phyloP scores from a whole-genome alignment of 2,888 invertebrate genomes.

The Drosophila cognata region DNA sequence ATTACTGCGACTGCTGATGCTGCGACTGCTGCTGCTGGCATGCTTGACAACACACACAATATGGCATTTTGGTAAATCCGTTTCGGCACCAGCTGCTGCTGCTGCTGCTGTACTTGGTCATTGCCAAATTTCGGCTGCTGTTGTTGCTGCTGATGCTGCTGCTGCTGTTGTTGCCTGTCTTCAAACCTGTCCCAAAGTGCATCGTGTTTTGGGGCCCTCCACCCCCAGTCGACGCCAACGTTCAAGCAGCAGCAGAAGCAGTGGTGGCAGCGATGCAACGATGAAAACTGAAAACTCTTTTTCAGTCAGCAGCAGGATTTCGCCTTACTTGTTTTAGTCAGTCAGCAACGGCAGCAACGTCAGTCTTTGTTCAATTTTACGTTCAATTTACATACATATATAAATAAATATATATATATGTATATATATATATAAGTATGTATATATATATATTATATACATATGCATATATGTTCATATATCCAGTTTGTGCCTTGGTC shows the following conservation, averaged over 20 bases:
- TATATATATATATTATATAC: slow-evolving; percentile 23
- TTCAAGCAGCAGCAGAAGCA: slow-evolving; percentile 9
- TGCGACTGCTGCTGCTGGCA: slow-evolving; percentile 24
- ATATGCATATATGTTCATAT: slow-evolving; percentile 30
- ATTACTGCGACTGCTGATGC: slow-evolving; percentile 5
- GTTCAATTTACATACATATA: slow-evolving; percentile 70
- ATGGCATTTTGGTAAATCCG: slow-evolving; percentile 65
- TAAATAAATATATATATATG: slow-evolving; percentile 1
- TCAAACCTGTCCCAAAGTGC: slow-evolving; percentile 79
- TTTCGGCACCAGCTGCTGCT: slow-evolving; percentile 54
- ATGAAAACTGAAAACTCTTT: slow-evolving; percentile 64
- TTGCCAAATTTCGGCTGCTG: slow-evolving; percentile 68
- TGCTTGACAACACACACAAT: slow-evolving; percentile 68
- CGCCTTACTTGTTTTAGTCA: slow-evolving; percentile 72
- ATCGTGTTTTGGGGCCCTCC: slow-evolving; percentile 73
- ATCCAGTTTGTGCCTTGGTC: slow-evolving; percentile 64
- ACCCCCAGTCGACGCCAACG: slow-evolving; percentile 53
- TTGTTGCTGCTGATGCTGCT: slow-evolving; percentile 29
- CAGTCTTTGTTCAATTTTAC: slow-evolving; percentile 74
- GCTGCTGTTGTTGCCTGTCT: slow-evolving; percentile 37
- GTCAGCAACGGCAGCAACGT: slow-evolving; percentile 46
- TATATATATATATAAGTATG: slow-evolving; percentile 54
- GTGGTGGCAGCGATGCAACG: slow-evolving; percentile 31
- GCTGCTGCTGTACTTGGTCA: slow-evolving; percentile 73
- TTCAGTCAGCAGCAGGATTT: slow-evolving; percentile 72